Evolutionary conservation across 2,797 vertebrate species (phyloP).

Genomic region (Glossophaga mutica): DNA sequence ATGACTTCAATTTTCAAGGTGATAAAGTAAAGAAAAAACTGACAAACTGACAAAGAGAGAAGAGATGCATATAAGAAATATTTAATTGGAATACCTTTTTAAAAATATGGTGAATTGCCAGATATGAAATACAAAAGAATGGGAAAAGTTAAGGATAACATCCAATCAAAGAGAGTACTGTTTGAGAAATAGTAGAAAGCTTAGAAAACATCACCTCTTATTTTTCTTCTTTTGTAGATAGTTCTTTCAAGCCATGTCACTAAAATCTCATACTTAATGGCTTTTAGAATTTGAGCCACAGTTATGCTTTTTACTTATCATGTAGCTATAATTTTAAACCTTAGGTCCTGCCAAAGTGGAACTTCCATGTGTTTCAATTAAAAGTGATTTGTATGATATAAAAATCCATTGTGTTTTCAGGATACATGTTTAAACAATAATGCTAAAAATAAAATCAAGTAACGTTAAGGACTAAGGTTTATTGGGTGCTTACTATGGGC

Average conservation of each 20-base stretch:
- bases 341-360: constrained; percentile 37
- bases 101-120: neutral
- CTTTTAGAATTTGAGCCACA: constrained; percentile 42
- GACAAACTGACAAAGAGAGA: neutral
- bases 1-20: neutral
- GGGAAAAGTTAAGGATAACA: constrained; percentile 5
- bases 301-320: constrained; percentile 50
- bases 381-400: constrained; percentile 65
- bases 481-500: neutral
- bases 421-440: constrained; percentile 48
- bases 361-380: constrained; percentile 53
- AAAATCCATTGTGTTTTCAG: constrained; percentile 58
- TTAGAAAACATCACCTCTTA: constrained; percentile 41
- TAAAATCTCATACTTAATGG: constrained; percentile 29
- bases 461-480: neutral
- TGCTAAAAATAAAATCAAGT: neutral
- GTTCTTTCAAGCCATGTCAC: neutral
- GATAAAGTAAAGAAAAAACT: neutral
- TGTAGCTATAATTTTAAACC: constrained; percentile 33
- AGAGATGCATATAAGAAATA: neutral
- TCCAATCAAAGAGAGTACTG: neutral
- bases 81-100: constrained; percentile 8
- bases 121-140: constrained; percentile 8
- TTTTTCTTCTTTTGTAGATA: constrained; percentile 24
- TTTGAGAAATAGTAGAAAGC: constrained; percentile 29